Evolutionary conservation across 2,113 vertebrate genomes (phyloP), one percentile per base, ranked within the genome.

Genomic region (Myotis yumanensis): DNA sequence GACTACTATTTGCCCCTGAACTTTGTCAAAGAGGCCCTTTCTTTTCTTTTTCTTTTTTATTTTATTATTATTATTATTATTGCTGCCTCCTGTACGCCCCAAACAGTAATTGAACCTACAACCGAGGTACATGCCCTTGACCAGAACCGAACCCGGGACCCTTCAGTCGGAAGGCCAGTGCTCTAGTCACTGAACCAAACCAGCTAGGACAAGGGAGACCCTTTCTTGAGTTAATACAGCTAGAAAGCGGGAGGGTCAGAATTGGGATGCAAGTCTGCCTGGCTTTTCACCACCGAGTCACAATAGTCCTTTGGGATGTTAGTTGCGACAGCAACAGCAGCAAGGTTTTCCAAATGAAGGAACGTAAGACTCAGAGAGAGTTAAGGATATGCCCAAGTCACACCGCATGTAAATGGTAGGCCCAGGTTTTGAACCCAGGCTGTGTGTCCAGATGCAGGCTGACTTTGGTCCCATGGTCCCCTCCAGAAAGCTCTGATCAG

Each of bases 321-420:
- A 35, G 17, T 17, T 25, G 68, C 28, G 22, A 48, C 20, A 80
- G 75, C 71, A 57, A 86, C 20, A 69, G 35, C 17, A 48, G 59
- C 35, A 28, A 15, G 20, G 4, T 87, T 95, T 83, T 94, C 90
- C 66, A 72, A 83, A 91, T 94, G 89, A 93, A 77, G 66, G 72
- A 73, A 40, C 4, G 1, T n/a, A 52, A 95, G 62, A 43, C 62
- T 51, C 93, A 91, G 89, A 90, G 77, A 93, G 28, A 73, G 25
- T 62, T 90, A 52, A 95, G 69, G 30, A 68, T n/a, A 73, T 51
- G 37, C 28, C 52, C 62, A 75, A 54, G 81, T 79, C 94, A 73
- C 91, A 76, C 25, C 69, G 68, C 32, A 48, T 28, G 51, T 66
- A 59, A 57, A 37, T 28, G 46, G 32, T 71, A 84, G 57, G 59